Evolutionary conservation across 1,140 invertebrate species (phyloP), one percentile per base, ranked within the genome.

Genomic region (Phthorimaea operculella): DNA sequence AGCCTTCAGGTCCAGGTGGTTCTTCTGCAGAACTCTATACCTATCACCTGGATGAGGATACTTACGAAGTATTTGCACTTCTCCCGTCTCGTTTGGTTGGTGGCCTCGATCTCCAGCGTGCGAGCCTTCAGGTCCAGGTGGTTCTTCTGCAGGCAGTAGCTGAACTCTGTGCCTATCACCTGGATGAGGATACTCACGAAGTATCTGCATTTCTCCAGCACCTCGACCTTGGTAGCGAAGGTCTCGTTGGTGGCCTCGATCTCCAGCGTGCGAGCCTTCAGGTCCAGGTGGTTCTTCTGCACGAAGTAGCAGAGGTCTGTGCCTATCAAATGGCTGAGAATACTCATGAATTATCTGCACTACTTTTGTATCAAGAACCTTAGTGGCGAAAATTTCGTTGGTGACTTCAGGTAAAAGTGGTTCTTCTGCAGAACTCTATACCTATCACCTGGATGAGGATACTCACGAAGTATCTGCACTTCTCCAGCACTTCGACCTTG

Each of bases 241-340:
- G 93, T 96, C 83, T 99, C 97, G 80, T 99, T 99, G 54, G 90
- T 92, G 14, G 96, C 96, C 87, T 97, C 95, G 72, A 99, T 99
- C 79, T 92, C 91, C 45, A 99, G 87, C 42, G 91, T 91, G 62
- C 94, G 89, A 55, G 89, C 90, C 54, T 91, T 87, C 57, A 92
- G 87, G 82, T 98, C 93, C 60, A 98, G 85, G 58, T 91, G 89
- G 84, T 99, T 99, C 79, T 92, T 95, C 86, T 99, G 97, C 64
- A 96, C 92, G 85, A 98, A 99, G 76, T 92, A 94, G 18, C 98
- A 90, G 83, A 91, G 92, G 72, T 99, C 97, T 0, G 98, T 96
- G 21, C 96, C 96, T 70, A 96, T 95, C 68, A 98, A 94, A 94
- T 97, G 86, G 5, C 3, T 6, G 11, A 34, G 33, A 34, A 34